Evolutionary conservation across 2,797 vertebrate genomes (phyloP), one percentile per base, ranked within the genome.

Genomic region (Enoplosus armatus): DNA sequence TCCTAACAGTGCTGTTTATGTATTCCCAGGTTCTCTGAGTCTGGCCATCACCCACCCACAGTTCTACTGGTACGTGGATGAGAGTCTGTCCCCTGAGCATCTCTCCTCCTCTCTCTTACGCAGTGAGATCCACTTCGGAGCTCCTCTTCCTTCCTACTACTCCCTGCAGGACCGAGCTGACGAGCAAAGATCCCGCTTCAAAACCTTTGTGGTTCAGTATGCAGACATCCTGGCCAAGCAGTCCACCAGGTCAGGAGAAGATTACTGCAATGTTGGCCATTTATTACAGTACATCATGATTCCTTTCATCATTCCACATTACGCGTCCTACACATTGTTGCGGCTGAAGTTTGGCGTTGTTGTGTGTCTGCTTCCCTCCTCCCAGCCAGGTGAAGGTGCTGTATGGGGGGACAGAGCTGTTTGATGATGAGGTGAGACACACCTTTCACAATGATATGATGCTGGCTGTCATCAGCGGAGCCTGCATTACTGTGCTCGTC

Each of bases 51-150:
- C 98, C 47, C 98, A 99, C 90, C 98, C 98, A 0, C 98, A 99
- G 89, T 99, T 99, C 94, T 99, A 99, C 95, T 99, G 98, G 98
- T 99, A 98, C 0, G 98, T 99, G 92, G 98, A 99, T 1, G 98
- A 99, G 91, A 95, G 94, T 2, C 93, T 99, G 53, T 97, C 97
- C 0, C 97, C 96, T 0, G 97, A 97, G 89, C 96, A 95, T 81
- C 96, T 96, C 87, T 98, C 95, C 85, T 99, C 98, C 86, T 96
- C 97, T 43, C 95, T 99, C 68, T 93, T 99, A 73, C 95, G 98
- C 73, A 99, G 98, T 0, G 98, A 99, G 90, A 97, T 99, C 89
- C 96, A 98, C 86, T 99, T 99, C 0, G 98, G 98, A 4, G 98
- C 98, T 0, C 98, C 98, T 0, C 94, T 99, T 41, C 98, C 98